Conservation (phyloP, 30 jellyfish, hydroid and myxozoan species). For the Aurelia aurita region DNA sequence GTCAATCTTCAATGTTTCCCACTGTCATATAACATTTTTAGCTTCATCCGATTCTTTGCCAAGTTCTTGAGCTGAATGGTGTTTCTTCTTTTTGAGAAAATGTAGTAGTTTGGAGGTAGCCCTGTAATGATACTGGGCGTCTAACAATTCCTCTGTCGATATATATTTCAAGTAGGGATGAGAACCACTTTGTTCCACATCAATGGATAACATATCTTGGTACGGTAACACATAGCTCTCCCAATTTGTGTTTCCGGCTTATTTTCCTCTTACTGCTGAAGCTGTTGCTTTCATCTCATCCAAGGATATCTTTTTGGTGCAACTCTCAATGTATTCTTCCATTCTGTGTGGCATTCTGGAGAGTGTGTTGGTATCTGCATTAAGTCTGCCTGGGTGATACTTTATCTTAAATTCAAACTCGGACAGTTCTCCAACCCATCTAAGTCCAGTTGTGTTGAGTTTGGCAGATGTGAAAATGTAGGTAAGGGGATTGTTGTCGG, state of each 20-base stretch:
- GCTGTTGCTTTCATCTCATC: conserved; percentile 22
- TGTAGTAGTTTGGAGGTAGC: background rate
- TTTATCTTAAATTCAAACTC: conserved; percentile 21
- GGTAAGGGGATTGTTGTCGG: too few relatives aligned
- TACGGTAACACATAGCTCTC: background rate
- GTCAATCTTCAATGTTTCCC: conserved; percentile 19
- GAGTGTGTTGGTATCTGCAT: conserved; percentile 26
- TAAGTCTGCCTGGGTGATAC: conserved; percentile 30
- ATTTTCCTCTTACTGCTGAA: background rate
- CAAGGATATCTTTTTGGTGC: background rate
- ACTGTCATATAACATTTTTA: background rate
- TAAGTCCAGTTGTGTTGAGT: background rate
- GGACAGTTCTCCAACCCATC: conserved; percentile 41
- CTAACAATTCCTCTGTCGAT: background rate
- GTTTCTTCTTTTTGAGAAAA: background rate
- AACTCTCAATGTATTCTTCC: background rate
- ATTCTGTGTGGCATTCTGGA: conserved; percentile 32
- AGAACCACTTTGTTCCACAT: background rate
- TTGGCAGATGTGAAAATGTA: background rate
- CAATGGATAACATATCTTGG: background rate
- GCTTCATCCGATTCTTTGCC: background rate
- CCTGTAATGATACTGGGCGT: conserved; percentile 8
- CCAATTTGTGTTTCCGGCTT: background rate
- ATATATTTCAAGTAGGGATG: background rate
- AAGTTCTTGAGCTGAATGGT: background rate